A percentile compares a stretch with the other conserved stretches of the same genome.
Conservation (phyloP, 2,797 vertebrate genomes). For the Diceros bicornis region DNA sequence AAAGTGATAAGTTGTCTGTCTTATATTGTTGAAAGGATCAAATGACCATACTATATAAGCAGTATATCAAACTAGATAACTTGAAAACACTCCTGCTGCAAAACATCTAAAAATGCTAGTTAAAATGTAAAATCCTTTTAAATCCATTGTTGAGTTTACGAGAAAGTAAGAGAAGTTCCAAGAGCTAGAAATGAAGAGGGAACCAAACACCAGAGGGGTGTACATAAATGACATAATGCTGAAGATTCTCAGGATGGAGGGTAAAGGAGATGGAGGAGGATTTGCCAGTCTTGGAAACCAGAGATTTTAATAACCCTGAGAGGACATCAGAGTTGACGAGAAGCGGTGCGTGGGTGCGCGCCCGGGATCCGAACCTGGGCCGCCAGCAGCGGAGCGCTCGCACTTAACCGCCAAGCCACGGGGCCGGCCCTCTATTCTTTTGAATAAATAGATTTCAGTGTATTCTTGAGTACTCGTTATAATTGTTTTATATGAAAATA, state of each 20-base stretch:
- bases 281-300: neutral
- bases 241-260: neutral
- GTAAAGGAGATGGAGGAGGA: neutral
- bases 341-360: no score
- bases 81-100: neutral
- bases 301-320: neutral
- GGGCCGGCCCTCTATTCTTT: no score
- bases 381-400: no score
- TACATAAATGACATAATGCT: neutral
- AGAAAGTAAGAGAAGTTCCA: conserved; percentile 14
- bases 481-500: conserved; percentile 12
- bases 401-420: no score
- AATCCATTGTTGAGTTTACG: conserved; percentile 35
- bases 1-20: conserved; percentile 17
- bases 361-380: no score
- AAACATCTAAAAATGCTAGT: neutral
- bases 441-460: neutral
- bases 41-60: neutral
- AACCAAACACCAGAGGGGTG: neutral
- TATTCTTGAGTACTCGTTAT: neutral
- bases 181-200: neutral
- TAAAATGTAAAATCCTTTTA: conserved; percentile 46
- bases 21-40: neutral
- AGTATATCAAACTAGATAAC: neutral
- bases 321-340: neutral